A percentile compares a stretch with the other conserved stretches of the same genome.
Evolutionary conservation across 1,140 invertebrate species (phyloP).

Genomic region (Pomacea maculata): DNA sequence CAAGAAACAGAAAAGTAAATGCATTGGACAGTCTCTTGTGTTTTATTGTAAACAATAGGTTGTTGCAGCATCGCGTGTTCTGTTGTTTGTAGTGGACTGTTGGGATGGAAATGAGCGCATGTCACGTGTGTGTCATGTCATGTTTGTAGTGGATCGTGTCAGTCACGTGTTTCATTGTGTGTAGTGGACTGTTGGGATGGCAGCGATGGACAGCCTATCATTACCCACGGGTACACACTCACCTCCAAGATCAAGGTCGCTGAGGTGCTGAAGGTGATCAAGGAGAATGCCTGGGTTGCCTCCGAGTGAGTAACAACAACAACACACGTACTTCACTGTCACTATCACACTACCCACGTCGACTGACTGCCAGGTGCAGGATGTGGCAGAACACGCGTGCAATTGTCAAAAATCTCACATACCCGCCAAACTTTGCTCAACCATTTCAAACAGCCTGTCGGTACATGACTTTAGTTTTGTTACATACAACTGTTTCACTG

Average conservation of each 20-base stretch:
- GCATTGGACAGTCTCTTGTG: not conserved
- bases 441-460: too few relatives aligned
- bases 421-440: too few relatives aligned
- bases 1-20: not conserved
- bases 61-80: not conserved
- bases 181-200: constrained; percentile 76
- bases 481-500: too few relatives aligned
- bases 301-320: constrained; percentile 74
- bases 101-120: too few relatives aligned
- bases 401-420: too few relatives aligned
- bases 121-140: not conserved
- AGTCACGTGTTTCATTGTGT: not conserved
- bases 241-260: constrained; percentile 94
- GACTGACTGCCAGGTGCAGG: too few relatives aligned
- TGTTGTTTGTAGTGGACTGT: not conserved
- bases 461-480: too few relatives aligned
- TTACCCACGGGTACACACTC: constrained; percentile 93
- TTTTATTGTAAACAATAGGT: not conserved
- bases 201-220: constrained; percentile 81
- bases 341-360: too few relatives aligned
- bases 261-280: constrained; percentile 95
- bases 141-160: not conserved
- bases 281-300: constrained; percentile 91
- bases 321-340: too few relatives aligned
- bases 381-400: too few relatives aligned